A percentile compares a stretch with the other conserved stretches of the same genome.
phyloP scores from a whole-genome alignment of 23 tunicate genomes.

The Clavelina lepadiformis region DNA sequence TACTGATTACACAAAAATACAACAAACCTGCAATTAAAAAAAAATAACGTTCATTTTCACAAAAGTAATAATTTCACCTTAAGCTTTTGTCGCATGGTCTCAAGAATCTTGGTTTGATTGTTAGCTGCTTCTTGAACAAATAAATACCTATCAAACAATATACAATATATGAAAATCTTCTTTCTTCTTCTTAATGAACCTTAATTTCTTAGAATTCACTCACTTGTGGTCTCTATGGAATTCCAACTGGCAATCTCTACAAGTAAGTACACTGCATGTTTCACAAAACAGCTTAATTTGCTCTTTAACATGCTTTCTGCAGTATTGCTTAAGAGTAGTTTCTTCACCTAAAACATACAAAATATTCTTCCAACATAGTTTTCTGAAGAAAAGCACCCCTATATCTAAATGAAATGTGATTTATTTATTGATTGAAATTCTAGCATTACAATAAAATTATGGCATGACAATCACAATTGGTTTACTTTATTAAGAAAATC shows the following conservation, averaged over 20 bases:
- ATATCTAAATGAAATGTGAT: neutral
- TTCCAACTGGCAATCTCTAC: slow-evolving; percentile 92
- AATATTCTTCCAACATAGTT: too few relatives aligned
- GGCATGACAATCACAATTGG: neutral
- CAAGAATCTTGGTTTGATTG: slow-evolving; percentile 1
- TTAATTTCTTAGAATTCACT: too few relatives aligned
- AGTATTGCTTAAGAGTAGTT: slow-evolving; percentile 5
- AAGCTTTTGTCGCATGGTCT: slow-evolving; percentile 12
- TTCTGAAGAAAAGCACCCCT: too few relatives aligned
- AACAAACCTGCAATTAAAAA: too few relatives aligned
- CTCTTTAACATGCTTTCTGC: slow-evolving; percentile 60
- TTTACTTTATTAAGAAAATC: too few relatives aligned
- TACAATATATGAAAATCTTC: too few relatives aligned
- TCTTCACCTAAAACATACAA: neutral
- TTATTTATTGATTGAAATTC: neutral
- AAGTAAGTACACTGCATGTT: slow-evolving; percentile 59
- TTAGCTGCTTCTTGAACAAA: slow-evolving; percentile 61
- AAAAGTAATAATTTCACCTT: too few relatives aligned
- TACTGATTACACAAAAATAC: too few relatives aligned
- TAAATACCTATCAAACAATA: slow-evolving; percentile 25
- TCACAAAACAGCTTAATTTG: slow-evolving; percentile 70
- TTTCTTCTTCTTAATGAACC: too few relatives aligned
- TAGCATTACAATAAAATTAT: neutral
- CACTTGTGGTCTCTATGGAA: slow-evolving; percentile 80
- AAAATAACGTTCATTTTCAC: too few relatives aligned